These are phyloP conservation scores for Albula goreensis DNA, from an alignment of 2,113 vertebrate species.

Conservation along the genomic window DNA sequence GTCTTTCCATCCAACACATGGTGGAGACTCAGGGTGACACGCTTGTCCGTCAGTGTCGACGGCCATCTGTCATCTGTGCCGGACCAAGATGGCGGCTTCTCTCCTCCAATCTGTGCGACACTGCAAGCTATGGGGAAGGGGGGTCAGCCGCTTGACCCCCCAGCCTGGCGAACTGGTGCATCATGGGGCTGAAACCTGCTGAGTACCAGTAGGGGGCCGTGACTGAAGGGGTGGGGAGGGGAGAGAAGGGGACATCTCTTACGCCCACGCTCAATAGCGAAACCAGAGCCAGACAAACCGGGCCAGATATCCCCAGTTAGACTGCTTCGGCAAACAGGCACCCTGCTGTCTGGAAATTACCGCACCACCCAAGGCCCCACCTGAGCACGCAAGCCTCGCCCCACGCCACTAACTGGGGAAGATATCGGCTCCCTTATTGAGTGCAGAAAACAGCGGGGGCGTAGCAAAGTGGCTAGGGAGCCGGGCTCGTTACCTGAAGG, in stretches of 20 bases:
- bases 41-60: neutral
- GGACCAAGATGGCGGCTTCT: neutral
- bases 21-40: neutral
- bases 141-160: neutral
- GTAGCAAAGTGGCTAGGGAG: neutral
- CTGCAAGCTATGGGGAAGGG: neutral
- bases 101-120: conserved; percentile 7
- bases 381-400: neutral
- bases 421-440: neutral
- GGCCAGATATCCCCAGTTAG: neutral
- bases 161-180: neutral
- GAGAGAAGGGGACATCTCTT: neutral
- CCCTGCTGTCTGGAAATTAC: neutral
- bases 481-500: neutral
- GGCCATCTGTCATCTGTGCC: conserved; percentile 10
- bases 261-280: neutral
- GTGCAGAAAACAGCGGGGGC: neutral
- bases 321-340: neutral
- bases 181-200: neutral
- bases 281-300: neutral
- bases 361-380: neutral
- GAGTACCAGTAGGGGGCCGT: neutral
- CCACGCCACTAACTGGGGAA: neutral
- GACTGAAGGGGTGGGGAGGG: too few relatives aligned
- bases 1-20: neutral